Percentiles rank a stretch among this genome's conserved stretches.
Conservation (phyloP, 2,797 vertebrate species). For the Acanthurus lineatus region DNA sequence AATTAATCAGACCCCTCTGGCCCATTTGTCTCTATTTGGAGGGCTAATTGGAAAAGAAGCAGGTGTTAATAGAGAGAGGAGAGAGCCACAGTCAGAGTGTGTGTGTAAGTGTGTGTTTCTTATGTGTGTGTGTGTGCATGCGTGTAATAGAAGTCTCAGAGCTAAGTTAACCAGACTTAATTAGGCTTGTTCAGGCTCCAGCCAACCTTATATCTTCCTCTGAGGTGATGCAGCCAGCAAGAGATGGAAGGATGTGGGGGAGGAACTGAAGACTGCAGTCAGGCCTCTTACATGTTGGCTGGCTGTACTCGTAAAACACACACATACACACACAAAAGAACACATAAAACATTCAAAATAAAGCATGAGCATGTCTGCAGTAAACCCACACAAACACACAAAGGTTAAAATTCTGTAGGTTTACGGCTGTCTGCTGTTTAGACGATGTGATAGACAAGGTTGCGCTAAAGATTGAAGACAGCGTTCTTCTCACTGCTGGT, state of each 20-base stretch:
- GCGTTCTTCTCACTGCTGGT: conserved; percentile 31
- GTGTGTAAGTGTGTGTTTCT: conserved; percentile 50
- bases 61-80: conserved; percentile 89
- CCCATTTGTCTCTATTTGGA: conserved; percentile 92
- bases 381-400: conserved; percentile 47
- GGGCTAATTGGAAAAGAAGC: conserved; percentile 92
- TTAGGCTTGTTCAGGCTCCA: conserved; percentile 83
- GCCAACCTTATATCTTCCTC: conserved; percentile 69
- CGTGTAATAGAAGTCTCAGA: conserved; percentile 85
- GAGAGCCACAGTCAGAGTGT: conserved; percentile 62
- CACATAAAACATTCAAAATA: conserved; percentile 14
- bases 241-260: conserved; percentile 39
- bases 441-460: conserved; percentile 26
- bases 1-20: conserved; percentile 89
- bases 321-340: neutral
- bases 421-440: conserved; percentile 51
- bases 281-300: conserved; percentile 24
- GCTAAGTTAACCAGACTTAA: conserved; percentile 88
- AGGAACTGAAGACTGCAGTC: conserved; percentile 35
- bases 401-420: conserved; percentile 28
- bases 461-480: conserved; percentile 35
- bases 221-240: conserved; percentile 51
- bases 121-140: conserved; percentile 45
- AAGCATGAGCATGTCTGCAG: conserved; percentile 35
- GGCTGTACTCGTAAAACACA: conserved; percentile 11